These are phyloP conservation scores for Crioceris asparagi DNA, from an alignment of 2,888 invertebrate genomes.

Conservation along the genomic window DNA sequence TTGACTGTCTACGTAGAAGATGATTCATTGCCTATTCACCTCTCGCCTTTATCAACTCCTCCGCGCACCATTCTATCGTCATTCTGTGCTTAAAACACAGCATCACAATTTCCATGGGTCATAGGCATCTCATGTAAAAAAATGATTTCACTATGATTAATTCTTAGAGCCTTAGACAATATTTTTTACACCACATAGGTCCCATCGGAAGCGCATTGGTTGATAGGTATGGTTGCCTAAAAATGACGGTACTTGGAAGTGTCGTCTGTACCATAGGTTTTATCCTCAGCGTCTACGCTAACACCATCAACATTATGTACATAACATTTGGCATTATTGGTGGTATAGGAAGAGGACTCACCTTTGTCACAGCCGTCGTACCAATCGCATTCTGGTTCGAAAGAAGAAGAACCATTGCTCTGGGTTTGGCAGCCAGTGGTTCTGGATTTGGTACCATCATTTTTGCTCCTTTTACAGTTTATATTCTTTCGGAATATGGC, in stretches of 20 bases:
- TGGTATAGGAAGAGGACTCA: constrained; percentile 72
- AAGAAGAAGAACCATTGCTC: constrained; percentile 73
- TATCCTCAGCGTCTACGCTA: constrained; percentile 57
- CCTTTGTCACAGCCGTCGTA: constrained; percentile 86
- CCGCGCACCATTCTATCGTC: background rate
- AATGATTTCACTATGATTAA: background rate
- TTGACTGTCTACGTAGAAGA: background rate
- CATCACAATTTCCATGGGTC: background rate
- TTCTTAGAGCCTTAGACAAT: background rate
- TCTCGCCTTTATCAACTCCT: background rate
- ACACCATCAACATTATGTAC: constrained; percentile 67
- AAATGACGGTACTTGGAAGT: constrained; percentile 48
- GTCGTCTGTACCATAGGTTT: constrained; percentile 66
- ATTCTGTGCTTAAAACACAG: background rate
- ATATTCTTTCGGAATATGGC: constrained; percentile 63
- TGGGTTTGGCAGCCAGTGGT: constrained; percentile 79
- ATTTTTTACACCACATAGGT: constrained; percentile 38
- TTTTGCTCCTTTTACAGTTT: constrained; percentile 76
- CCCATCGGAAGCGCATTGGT: constrained; percentile 77
- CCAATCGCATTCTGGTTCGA: constrained; percentile 91
- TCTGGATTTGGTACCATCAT: constrained; percentile 83
- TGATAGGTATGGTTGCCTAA: constrained; percentile 60
- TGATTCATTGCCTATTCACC: background rate
- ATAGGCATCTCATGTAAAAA: too few relatives aligned
- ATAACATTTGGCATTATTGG: constrained; percentile 78